A percentile compares a stretch with the other conserved stretches of the same genome.
phyloP scores from a whole-genome alignment of 2,113 vertebrate genomes.

The Ovis canadensis region DNA sequence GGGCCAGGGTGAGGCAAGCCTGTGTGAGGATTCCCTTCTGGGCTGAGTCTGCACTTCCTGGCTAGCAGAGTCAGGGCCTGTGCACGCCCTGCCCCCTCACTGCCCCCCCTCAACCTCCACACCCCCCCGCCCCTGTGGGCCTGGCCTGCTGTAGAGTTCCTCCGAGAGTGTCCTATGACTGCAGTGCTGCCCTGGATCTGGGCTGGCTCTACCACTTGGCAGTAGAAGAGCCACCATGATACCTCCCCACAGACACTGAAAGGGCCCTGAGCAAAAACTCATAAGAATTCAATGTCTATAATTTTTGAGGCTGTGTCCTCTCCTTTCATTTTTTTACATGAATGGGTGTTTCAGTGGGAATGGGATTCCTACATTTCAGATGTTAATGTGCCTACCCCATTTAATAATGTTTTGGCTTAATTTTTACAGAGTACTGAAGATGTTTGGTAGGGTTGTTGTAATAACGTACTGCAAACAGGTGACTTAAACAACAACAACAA shows the following conservation, averaged over 20 bases:
- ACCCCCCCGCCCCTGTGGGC: fast-evolving
- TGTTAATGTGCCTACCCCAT: not conserved
- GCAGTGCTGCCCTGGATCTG: not conserved
- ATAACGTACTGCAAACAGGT: not conserved
- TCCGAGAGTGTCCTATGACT: not conserved
- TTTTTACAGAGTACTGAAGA: not conserved
- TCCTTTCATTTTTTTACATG: not conserved
- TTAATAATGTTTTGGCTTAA: not conserved
- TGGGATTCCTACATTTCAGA: not conserved
- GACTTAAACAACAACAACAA: not conserved
- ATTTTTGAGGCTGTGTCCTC: not conserved
- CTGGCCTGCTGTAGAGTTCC: not conserved
- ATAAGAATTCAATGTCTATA: fast-evolving
- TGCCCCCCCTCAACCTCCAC: no score
- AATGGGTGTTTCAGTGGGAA: not conserved
- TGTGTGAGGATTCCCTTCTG: not conserved
- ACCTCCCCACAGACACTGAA: fast-evolving
- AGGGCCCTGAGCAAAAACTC: not conserved
- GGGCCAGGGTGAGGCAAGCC: not conserved
- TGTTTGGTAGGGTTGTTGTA: not conserved
- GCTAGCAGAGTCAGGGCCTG: not conserved
- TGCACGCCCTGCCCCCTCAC: not conserved
- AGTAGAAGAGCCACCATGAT: not conserved
- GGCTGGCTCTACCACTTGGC: fast-evolving
- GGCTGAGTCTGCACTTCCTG: not conserved